Evolutionary conservation across 2,888 invertebrate genomes (phyloP).

Genomic region (Pollenia labialis): DNA sequence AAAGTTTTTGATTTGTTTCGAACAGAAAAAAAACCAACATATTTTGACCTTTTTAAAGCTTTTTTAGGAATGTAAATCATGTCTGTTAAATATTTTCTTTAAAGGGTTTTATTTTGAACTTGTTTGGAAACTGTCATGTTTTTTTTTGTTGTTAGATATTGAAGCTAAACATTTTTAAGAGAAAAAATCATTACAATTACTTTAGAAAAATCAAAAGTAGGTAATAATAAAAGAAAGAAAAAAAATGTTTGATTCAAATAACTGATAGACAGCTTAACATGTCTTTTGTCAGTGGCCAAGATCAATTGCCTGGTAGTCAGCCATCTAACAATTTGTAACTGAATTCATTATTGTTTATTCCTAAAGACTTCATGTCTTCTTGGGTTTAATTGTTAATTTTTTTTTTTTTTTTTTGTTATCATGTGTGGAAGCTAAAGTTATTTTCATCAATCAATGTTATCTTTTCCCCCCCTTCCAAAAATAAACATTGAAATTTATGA

Average conservation of each 20-base stretch:
- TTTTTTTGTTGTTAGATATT: conserved; percentile 24
- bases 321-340: conserved; percentile 37
- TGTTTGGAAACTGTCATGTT: conserved; percentile 56
- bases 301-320: conserved; percentile 68
- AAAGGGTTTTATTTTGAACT: conserved; percentile 1
- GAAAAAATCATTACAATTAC: conserved; percentile 1
- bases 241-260: conserved; percentile 37
- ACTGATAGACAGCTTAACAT: conserved; percentile 74
- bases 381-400: conserved; percentile 69
- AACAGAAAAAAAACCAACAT: neutral
- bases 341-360: conserved; percentile 27
- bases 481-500: conserved; percentile 33
- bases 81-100: neutral
- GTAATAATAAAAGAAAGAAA: neutral
- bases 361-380: conserved; percentile 34
- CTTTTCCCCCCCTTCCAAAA: conserved; percentile 34
- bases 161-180: conserved; percentile 1
- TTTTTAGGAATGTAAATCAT: neutral
- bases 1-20: conserved; percentile 35
- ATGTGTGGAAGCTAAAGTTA: conserved; percentile 71
- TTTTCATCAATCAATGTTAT: conserved; percentile 79
- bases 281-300: conserved; percentile 72
- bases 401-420: neutral
- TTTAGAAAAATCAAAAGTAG: neutral
- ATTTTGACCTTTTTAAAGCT: conserved; percentile 4